Conservation (phyloP, 2,113 vertebrate species). For the Coptodon rendalli region DNA sequence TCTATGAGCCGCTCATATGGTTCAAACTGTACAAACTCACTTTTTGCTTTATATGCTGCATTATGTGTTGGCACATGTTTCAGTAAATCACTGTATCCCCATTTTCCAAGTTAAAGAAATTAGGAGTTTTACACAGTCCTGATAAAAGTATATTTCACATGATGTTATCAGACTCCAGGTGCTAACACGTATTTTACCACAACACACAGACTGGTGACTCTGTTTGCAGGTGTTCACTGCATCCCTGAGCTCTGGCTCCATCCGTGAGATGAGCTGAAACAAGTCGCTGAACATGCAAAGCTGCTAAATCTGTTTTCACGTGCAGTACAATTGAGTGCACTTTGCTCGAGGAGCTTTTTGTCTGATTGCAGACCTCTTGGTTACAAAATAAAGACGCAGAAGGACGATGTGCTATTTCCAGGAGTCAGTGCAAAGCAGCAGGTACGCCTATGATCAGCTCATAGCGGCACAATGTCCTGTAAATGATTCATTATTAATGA, state of each 20-base stretch:
- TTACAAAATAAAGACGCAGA: background rate
- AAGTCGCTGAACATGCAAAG: background rate
- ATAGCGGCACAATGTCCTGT: background rate
- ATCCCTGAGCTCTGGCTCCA: background rate
- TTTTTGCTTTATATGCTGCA: rapidly evolving
- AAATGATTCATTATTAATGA: background rate
- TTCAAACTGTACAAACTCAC: background rate
- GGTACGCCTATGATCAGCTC: background rate
- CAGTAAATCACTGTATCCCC: background rate
- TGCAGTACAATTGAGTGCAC: background rate
- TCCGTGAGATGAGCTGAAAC: background rate
- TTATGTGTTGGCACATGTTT: background rate
- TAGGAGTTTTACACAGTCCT: background rate
- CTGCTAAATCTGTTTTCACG: background rate
- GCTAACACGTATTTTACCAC: background rate
- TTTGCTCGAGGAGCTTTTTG: background rate
- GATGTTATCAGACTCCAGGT: background rate
- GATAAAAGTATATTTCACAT: rapidly evolving
- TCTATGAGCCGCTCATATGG: background rate
- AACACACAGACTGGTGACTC: background rate
- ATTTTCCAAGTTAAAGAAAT: rapidly evolving
- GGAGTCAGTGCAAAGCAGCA: background rate
- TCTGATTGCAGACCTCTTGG: background rate
- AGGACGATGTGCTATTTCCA: background rate
- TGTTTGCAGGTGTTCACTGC: background rate